These are phyloP conservation scores for Alitta virens DNA, from an alignment of 2,888 invertebrate genomes.

Conservation along the genomic window DNA sequence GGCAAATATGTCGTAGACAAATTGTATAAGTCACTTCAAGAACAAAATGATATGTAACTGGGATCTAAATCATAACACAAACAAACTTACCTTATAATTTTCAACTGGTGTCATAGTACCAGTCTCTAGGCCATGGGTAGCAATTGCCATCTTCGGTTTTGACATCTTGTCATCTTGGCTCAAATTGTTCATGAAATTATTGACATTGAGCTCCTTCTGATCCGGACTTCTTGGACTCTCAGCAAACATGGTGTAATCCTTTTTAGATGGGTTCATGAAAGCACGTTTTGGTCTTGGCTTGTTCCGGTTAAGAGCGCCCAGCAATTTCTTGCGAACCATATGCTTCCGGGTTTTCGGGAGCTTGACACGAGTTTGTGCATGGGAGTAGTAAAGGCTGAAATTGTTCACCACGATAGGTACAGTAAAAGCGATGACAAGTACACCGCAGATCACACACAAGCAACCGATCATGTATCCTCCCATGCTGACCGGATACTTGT, in stretches of 20 bases:
- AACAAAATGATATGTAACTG: no score
- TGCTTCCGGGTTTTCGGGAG: not conserved
- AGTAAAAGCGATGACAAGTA: slow-evolving; percentile 54
- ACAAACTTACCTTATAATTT: no score
- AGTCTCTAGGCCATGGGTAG: no score
- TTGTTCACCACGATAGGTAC: slow-evolving; percentile 56
- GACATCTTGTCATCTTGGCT: not conserved
- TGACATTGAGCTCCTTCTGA: not conserved
- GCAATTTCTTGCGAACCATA: not conserved
- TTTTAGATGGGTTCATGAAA: no score
- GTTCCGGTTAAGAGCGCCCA: no score
- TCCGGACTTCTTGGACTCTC: not conserved
- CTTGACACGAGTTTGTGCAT: slow-evolving; percentile 46
- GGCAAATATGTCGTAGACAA: no score
- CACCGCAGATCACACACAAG: slow-evolving; percentile 51
- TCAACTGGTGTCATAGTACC: no score
- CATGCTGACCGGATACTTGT: slow-evolving; percentile 41
- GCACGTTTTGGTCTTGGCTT: no score
- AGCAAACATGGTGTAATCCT: no score
- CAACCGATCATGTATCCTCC: slow-evolving; percentile 50
- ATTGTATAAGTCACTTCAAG: no score
- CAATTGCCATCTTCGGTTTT: no score
- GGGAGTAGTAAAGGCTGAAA: slow-evolving; percentile 53
- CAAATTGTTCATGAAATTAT: not conserved
- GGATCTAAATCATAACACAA: no score